These are phyloP conservation scores for Diploscapter pachys DNA, from an alignment of 1,140 invertebrate genomes.

Conservation along the genomic window DNA sequence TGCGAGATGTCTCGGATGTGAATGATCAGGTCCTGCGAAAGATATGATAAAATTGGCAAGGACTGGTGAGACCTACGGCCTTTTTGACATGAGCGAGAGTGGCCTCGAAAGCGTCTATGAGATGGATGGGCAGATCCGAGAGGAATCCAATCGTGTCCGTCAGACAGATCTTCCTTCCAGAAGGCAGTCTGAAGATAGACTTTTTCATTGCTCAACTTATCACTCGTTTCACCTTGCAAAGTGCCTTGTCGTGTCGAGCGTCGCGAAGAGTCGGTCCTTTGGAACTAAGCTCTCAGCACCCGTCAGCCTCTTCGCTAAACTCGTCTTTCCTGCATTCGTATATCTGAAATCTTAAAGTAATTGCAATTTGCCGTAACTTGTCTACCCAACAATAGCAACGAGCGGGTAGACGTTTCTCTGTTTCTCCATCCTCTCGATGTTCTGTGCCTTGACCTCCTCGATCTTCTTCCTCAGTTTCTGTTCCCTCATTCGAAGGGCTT, in stretches of 20 bases:
- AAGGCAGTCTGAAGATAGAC: constrained; percentile 64
- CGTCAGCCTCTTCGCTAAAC: constrained; percentile 53
- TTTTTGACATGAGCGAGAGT: constrained; percentile 76
- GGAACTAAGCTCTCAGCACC: constrained; percentile 69
- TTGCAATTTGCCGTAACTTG: not conserved
- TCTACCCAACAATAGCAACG: constrained; percentile 73
- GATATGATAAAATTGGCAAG: constrained; percentile 23
- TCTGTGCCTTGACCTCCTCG: constrained; percentile 37
- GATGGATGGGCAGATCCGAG: constrained; percentile 75
- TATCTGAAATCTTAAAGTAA: constrained; percentile 2
- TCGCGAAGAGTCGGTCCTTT: constrained; percentile 79
- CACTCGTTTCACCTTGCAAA: constrained; percentile 60
- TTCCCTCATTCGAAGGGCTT: constrained; percentile 48
- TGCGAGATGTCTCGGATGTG: constrained; percentile 80
- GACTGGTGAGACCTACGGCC: constrained; percentile 58
- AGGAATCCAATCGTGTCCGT: constrained; percentile 90
- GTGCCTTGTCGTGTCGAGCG: constrained; percentile 80
- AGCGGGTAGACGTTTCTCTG: constrained; percentile 17
- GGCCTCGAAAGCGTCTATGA: constrained; percentile 78
- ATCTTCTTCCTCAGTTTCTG: constrained; percentile 49
- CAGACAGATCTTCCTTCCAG: constrained; percentile 70
- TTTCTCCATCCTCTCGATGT: constrained; percentile 31
- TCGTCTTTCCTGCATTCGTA: constrained; percentile 73
- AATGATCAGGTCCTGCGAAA: constrained; percentile 73
- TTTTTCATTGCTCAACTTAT: not conserved